These are phyloP conservation scores for Chamaea fasciata DNA, from an alignment of 2,113 vertebrate species.

Conservation along the genomic window DNA sequence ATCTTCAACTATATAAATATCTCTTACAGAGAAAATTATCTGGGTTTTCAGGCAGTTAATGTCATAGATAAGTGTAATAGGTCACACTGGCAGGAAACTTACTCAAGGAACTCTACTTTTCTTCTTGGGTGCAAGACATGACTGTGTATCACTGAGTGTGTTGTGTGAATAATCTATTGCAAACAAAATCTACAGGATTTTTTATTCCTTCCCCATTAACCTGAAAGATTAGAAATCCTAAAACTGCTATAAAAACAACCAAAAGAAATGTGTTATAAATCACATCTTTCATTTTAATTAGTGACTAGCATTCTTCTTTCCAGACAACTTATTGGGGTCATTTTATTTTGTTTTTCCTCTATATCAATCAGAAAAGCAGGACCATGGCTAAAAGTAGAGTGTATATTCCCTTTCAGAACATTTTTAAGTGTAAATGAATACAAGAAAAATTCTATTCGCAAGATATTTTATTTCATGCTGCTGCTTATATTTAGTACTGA, in stretches of 20 bases:
- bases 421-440: neutral
- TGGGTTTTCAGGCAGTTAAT: neutral
- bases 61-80: neutral
- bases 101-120: neutral
- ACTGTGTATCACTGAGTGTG: neutral
- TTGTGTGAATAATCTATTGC: neutral
- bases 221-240: neutral
- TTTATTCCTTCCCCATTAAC: neutral
- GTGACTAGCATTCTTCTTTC: neutral
- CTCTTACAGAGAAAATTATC: neutral
- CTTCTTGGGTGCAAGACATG: neutral
- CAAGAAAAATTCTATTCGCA: neutral
- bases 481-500: neutral
- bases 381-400: neutral
- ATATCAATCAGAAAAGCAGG: neutral
- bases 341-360: neutral
- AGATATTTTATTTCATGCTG: neutral
- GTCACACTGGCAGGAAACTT: neutral
- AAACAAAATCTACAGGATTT: neutral
- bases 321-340: rapidly evolving
- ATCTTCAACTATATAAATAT: conserved; percentile 4
- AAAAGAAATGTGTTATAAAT: neutral
- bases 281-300: neutral
- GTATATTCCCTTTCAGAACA: neutral
- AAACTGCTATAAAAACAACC: neutral